Base-by-base conservation (phyloP, 2,797 vertebrate species). In the Euthynnus affinis region DNA sequence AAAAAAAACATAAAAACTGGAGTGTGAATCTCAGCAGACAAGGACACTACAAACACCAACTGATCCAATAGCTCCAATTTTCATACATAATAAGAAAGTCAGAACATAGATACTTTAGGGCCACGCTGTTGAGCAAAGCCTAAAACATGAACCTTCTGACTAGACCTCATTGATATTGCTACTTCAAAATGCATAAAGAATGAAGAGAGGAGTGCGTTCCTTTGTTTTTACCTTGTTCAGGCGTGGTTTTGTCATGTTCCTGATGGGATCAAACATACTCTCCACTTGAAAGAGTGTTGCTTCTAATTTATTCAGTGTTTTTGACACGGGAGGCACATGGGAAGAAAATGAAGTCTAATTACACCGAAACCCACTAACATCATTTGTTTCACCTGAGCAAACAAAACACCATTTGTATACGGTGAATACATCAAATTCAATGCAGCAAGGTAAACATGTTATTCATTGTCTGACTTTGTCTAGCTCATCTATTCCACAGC, bases 241-340 rank as follows among this genome's bases (percentile, higher is more conserved):
- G 37, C 22, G 59, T 57, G 49, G 65, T 60, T 57, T 65, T 58
- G 57, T 72, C 73, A 23, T 62, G 61, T 84, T 81, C 61, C 71
- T 81, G 60, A 74, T 78, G 56, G 61, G 49, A 81, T 78, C 65
- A 81, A 71, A 81, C 56, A 42, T 56, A 32, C 42, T 32, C 34
- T 73, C 32, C 22, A 70, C 52, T 60, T 62, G 25, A 71, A 76
- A 79, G 62, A 48, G 25, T 23, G 37, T n/a, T 18, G 61, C 42
- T 55, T 51, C 61, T 78, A 57, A 78, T 84, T 78, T 20, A 48
- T 62, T 57, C 58, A 59, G 59, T 57, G 49, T 14, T 52, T 48
- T 23, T 66, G 60, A 67, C 62, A 74, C 32, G 29, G 23, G 29
- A 57, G 55, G 48, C 58, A 74, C 52, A 70, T 37, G 32, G 40